Evolutionary conservation across 64 coral and sea anemone species (phyloP).

Genomic region (Anthopleura sola): DNA sequence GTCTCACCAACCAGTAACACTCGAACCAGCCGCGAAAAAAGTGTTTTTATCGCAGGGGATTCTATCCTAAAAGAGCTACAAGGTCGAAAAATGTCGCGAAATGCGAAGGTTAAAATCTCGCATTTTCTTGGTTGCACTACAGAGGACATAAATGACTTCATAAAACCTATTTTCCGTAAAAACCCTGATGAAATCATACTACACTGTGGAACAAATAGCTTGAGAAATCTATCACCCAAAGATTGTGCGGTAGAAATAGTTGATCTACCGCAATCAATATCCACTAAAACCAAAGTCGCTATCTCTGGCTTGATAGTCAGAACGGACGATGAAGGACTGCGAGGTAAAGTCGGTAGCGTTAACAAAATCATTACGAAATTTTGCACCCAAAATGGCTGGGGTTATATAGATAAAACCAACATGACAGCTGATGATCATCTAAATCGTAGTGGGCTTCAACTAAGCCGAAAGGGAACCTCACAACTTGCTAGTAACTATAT

Average conservation of each 20-base stretch:
- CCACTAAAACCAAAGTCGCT: not conserved
- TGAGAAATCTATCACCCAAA: not conserved
- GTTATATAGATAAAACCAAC: not conserved
- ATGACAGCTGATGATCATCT: no score
- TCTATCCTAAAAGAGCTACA: slow-evolving; percentile 24
- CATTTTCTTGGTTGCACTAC: slow-evolving; percentile 2
- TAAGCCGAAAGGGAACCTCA: no score
- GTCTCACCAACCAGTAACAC: not conserved
- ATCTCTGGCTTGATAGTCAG: not conserved
- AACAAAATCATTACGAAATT: slow-evolving; percentile 27
- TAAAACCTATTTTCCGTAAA: slow-evolving; percentile 6
- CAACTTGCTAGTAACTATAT: no score
- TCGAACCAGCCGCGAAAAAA: not conserved
- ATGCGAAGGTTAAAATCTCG: slow-evolving; percentile 13
- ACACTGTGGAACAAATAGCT: slow-evolving; percentile 17
- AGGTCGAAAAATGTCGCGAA: slow-evolving; percentile 10
- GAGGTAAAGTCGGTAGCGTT: not conserved
- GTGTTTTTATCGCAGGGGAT: slow-evolving; percentile 25
- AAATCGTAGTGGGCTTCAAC: no score
- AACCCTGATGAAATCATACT: slow-evolving; percentile 1
- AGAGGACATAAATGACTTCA: slow-evolving; percentile 27
- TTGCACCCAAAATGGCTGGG: slow-evolving; percentile 26
- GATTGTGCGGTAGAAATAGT: slow-evolving; percentile 24
- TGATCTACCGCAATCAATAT: not conserved
- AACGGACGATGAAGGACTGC: not conserved